Evolutionary conservation across 64 coral and sea anemone species (phyloP), one percentile per base, ranked within the genome.

Genomic region (Actinia tenebrosa): DNA sequence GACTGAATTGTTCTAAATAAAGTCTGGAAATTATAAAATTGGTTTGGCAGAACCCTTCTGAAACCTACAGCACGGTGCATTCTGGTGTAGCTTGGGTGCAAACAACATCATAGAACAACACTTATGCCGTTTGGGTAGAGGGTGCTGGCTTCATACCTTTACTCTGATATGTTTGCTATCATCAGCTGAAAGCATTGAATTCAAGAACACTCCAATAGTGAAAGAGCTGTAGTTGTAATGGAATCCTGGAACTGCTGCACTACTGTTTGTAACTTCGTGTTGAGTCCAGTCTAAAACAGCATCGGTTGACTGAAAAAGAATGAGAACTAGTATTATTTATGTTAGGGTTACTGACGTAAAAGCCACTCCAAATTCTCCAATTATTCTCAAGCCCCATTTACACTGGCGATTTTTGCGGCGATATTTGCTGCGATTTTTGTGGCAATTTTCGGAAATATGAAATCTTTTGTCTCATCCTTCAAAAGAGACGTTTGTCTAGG

Each of bases 171-270:
- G 6, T 7, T 45, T 50, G 45, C 19, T 47, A 81, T 50, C 27
- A 37, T 50, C 63, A 23, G 63, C 79, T 81, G 43, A 45, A 52
- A 19, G 10, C 7, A 53, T 53, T 22, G 79, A 50, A 14, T 53
- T 81, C 22, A 81, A 4, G 22, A 53, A 81, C 3, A 53, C 79
- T 53, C 79, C 79, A 52, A 53, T 2, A 2, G 19, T 53, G 18
- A 81, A 6, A 16, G 45, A 81, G 4, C 4, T 23, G 79, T 81
- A 14, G 14, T 81, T 17, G 27, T 50, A 81, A 81, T 53, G 7
- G 45, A 81, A 81, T 45, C 79, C 79, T 81, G 79, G 79, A 23
- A 81, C 79, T 5, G 79, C 44, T 53, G 4, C 16, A 81, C 79
- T 81, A 45, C 27, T 53, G 18, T 53, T 81, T 19, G 43, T 81